phyloP scores from a whole-genome alignment of 2,113 vertebrate genomes.

The Stegostoma tigrinum region DNA sequence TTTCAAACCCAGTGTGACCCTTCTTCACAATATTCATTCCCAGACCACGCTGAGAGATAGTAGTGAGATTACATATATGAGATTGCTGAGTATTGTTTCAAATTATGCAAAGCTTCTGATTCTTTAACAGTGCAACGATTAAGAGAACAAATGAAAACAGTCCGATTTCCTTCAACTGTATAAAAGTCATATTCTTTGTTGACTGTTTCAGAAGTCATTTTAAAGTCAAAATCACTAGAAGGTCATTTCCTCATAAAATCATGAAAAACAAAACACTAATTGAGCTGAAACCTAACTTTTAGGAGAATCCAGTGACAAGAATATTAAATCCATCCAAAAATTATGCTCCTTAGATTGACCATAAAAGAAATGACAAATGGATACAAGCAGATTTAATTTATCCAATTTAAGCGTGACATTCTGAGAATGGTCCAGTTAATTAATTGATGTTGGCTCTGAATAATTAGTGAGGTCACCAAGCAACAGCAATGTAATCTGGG shows the following conservation, averaged over 20 bases:
- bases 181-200: not conserved
- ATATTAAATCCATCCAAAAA: not conserved
- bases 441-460: not conserved
- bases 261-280: not conserved
- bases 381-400: constrained; percentile 18
- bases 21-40: too few relatives aligned
- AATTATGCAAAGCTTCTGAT: not conserved
- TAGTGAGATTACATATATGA: not conserved
- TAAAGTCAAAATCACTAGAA: not conserved
- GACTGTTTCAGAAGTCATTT: not conserved
- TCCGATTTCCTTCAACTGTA: not conserved
- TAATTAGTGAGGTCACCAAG: not conserved
- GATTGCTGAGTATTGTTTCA: not conserved
- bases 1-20: too few relatives aligned
- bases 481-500: not conserved
- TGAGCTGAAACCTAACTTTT: not conserved
- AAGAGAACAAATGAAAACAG: not conserved
- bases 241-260: not conserved
- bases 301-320: not conserved
- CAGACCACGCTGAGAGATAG: not conserved
- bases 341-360: not conserved
- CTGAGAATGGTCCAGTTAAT: not conserved
- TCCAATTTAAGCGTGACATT: constrained; percentile 12
- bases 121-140: not conserved
- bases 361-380: constrained; percentile 23